phyloP scores from a whole-genome alignment of 1,140 invertebrate genomes.

The Zaprionus inermis region DNA sequence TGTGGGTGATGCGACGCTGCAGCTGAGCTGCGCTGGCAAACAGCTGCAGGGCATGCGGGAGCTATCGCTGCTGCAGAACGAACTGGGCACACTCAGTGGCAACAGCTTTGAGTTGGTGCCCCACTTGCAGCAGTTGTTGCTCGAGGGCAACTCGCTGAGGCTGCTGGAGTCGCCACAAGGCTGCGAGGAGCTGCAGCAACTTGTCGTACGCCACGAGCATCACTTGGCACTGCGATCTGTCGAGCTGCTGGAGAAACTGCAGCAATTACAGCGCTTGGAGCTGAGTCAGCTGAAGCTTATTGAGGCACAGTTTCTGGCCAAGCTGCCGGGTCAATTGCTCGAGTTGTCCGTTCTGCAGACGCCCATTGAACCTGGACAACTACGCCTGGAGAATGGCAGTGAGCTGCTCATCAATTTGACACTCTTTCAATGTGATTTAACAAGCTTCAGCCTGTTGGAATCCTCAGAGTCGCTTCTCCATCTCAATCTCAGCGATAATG shows the following conservation, averaged over 20 bases:
- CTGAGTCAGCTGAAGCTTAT: slow-evolving; percentile 38
- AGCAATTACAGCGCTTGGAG: slow-evolving; percentile 25
- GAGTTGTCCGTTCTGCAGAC: slow-evolving; percentile 32
- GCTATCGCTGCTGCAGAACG: slow-evolving; percentile 44
- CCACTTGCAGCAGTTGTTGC: slow-evolving; percentile 40
- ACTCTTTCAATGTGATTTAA: slow-evolving; percentile 54
- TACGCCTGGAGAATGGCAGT: slow-evolving; percentile 25
- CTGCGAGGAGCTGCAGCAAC: slow-evolving; percentile 15
- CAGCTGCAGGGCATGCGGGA: slow-evolving; percentile 19
- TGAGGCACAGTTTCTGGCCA: neutral
- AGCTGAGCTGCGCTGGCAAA: slow-evolving; percentile 34
- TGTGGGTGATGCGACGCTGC: slow-evolving; percentile 45
- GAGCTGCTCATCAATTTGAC: slow-evolving; percentile 48
- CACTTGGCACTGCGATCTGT: slow-evolving; percentile 27
- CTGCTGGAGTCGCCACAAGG: slow-evolving; percentile 28
- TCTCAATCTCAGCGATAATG: slow-evolving; percentile 67
- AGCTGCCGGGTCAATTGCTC: slow-evolving; percentile 27
- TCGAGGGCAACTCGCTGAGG: slow-evolving; percentile 48
- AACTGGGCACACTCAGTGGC: slow-evolving; percentile 40
- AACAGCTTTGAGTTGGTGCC: slow-evolving; percentile 58
- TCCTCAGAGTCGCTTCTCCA: slow-evolving; percentile 3
- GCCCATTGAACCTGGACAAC: slow-evolving; percentile 22
- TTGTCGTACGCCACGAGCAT: slow-evolving; percentile 34
- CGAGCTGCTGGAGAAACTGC: slow-evolving; percentile 10
- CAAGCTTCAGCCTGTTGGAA: slow-evolving; percentile 32